Conservation (phyloP, 2,797 vertebrate species). For the Pangasius mekongensis region DNA sequence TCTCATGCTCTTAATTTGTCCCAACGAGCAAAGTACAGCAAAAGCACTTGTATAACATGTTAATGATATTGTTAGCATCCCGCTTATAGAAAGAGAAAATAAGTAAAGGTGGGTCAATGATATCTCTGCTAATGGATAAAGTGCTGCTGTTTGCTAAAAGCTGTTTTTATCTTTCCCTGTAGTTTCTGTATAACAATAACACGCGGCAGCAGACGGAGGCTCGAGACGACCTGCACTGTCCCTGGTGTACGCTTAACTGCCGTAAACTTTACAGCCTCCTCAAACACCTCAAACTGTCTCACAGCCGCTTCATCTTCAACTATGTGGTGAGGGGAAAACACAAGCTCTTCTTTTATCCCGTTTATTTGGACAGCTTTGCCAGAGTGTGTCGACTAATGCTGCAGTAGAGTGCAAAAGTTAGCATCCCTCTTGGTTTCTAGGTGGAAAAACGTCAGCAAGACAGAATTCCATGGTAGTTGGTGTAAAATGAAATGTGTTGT, state of each 20-base stretch:
- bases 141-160: background rate
- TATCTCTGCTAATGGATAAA: background rate
- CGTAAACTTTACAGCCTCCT: constrained; percentile 97
- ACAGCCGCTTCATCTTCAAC: constrained; percentile 98
- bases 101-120: background rate
- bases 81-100: background rate
- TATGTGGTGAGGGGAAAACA: constrained; percentile 89
- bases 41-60: background rate
- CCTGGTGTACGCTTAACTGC: constrained; percentile 98
- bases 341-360: background rate
- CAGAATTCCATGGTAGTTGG: too few species aligned
- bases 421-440: background rate
- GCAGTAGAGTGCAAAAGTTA: background rate
- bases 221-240: constrained; percentile 95
- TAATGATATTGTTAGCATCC: background rate
- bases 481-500: too few species aligned
- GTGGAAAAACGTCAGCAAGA: background rate
- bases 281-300: constrained; percentile 98
- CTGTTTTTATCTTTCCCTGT: background rate
- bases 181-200: constrained; percentile 98
- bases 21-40: too few species aligned
- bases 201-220: constrained; percentile 97
- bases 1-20: background rate
- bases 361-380: background rate
- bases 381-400: background rate